These are phyloP conservation scores for Erpobdella octoculata DNA, from an alignment of 2,888 invertebrate genomes.

Conservation along the genomic window DNA sequence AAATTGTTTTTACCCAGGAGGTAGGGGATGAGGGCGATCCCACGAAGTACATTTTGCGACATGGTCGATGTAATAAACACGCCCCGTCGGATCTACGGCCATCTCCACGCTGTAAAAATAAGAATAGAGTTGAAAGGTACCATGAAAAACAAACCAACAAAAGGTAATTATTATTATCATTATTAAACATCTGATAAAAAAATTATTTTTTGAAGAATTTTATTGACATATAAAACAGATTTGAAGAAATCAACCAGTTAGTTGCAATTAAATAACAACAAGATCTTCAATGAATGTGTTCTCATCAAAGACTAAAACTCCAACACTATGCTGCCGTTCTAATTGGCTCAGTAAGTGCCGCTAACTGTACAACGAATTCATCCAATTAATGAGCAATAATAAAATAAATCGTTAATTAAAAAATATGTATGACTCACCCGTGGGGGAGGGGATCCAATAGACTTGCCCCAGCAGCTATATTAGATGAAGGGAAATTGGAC, in stretches of 20 bases:
- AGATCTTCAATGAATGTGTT: too few species aligned
- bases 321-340: too few species aligned
- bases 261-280: too few species aligned
- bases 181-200: too few species aligned
- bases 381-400: neutral
- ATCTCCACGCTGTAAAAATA: conserved; percentile 72
- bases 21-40: conserved; percentile 70
- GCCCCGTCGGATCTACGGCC: conserved; percentile 74
- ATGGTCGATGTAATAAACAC: conserved; percentile 95
- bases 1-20: conserved; percentile 37
- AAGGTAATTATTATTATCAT: neutral
- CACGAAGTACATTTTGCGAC: conserved; percentile 88
- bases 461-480: neutral
- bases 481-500: neutral
- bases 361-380: too few species aligned
- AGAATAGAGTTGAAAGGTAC: too few species aligned
- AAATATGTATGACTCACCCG: conserved; percentile 32
- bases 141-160: neutral
- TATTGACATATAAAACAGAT: too few species aligned
- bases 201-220: neutral
- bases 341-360: too few species aligned
- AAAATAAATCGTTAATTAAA: neutral
- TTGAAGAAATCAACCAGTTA: too few species aligned
- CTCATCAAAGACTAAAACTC: too few species aligned
- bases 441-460: conserved; percentile 62